Conservation (phyloP, 2,797 vertebrate genomes). For the Spinus olivaceus region DNA sequence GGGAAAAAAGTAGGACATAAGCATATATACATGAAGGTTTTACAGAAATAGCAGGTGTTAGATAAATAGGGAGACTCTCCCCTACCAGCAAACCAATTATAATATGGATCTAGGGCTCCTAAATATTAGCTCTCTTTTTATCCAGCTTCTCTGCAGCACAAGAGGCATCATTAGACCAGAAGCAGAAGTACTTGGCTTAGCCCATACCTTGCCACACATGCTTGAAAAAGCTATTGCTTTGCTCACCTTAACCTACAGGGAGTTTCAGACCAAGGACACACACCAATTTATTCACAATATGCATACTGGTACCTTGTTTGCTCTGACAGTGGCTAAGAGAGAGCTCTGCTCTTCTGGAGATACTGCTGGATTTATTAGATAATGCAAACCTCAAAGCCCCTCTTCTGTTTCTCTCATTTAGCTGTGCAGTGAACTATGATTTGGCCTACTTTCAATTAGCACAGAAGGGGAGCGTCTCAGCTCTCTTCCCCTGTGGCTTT, state of each 20-base stretch:
- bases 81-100: not conserved
- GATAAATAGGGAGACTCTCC: constrained; percentile 9
- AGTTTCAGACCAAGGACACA: not conserved
- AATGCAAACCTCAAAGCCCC: not conserved
- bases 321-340: not conserved
- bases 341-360: constrained; percentile 5
- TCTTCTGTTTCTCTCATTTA: not conserved
- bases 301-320: not conserved
- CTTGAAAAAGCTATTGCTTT: not conserved
- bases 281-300: not conserved
- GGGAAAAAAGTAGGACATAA: not conserved
- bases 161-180: not conserved
- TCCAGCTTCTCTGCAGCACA: not conserved
- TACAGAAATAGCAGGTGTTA: constrained; percentile 5
- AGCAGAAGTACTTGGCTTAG: not conserved
- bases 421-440: constrained; percentile 27
- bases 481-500: not conserved
- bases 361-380: not conserved
- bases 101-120: not conserved
- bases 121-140: not conserved
- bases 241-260: not conserved
- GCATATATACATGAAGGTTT: not conserved
- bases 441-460: constrained; percentile 36
- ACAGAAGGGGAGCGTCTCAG: not conserved
- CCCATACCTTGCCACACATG: not conserved